Evolutionary conservation across 2,797 vertebrate species (phyloP).

Genomic region (Crenuchus spilurus): DNA sequence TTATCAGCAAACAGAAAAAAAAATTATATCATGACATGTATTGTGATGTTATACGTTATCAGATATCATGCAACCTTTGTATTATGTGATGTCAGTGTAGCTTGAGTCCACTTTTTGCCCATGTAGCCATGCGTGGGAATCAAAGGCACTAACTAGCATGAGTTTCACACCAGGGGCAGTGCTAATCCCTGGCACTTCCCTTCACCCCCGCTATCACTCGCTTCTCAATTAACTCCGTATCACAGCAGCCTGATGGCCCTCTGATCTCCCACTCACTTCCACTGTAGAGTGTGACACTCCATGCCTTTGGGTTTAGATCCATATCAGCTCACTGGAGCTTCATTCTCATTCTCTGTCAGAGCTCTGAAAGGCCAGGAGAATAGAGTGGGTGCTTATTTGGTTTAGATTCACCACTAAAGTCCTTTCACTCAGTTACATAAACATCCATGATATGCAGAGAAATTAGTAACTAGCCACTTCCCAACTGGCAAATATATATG

Average conservation of each 20-base stretch:
- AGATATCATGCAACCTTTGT: background rate
- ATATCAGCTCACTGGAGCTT: constrained; percentile 2
- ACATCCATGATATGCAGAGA: too few species aligned
- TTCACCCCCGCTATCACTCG: constrained; percentile 19
- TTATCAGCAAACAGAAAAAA: too few species aligned
- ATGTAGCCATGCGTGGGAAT: constrained; percentile 14
- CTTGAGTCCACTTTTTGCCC: background rate
- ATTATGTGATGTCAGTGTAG: background rate
- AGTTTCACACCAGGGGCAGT: background rate
- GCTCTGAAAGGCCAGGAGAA: constrained; percentile 1
- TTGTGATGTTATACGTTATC: background rate
- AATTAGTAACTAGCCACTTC: too few species aligned
- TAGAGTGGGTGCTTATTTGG: constrained; percentile 9
- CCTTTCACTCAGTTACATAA: background rate
- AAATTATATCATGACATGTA: too few species aligned
- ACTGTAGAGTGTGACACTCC: constrained; percentile 18
- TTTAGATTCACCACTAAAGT: background rate
- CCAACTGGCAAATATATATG: too few species aligned
- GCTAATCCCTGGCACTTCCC: constrained; percentile 39
- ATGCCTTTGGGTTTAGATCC: constrained; percentile 9
- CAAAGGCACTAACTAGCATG: constrained; percentile 24
- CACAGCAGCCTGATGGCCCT: constrained; percentile 14
- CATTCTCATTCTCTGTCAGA: constrained; percentile 1
- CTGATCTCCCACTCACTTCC: constrained; percentile 39
- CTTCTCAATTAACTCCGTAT: constrained; percentile 51